Evolutionary conservation across 2,797 vertebrate species (phyloP).

Genomic region (Phalloptychus januarius): DNA sequence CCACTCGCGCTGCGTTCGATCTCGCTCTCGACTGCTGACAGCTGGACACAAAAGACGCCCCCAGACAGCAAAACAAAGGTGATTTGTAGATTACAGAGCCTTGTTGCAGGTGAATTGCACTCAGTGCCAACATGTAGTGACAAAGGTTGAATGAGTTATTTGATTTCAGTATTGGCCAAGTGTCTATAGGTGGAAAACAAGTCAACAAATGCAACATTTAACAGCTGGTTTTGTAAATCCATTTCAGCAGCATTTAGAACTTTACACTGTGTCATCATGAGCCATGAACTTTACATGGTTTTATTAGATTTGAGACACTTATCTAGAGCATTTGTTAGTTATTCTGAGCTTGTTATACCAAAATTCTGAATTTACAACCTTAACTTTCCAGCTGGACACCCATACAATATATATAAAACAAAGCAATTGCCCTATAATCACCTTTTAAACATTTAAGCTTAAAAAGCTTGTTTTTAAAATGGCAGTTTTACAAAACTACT

Average conservation of each 20-base stretch:
- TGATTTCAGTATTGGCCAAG: conserved; percentile 37
- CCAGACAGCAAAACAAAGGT: conserved; percentile 64
- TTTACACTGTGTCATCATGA: conserved; percentile 21
- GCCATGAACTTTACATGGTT: too few species aligned
- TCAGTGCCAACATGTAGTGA: conserved; percentile 32
- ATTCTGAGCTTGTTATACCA: background rate
- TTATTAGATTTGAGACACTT: background rate
- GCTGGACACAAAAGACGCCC: conserved; percentile 57
- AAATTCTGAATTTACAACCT: background rate
- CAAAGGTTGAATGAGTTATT: conserved; percentile 63
- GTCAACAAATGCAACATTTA: conserved; percentile 49
- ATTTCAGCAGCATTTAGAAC: conserved; percentile 13
- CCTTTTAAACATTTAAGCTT: background rate
- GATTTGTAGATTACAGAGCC: conserved; percentile 66
- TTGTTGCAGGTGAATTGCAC: conserved; percentile 52
- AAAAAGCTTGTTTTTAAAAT: background rate
- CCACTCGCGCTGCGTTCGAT: conserved; percentile 41
- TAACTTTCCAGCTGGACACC: background rate
- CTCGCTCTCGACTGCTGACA: conserved; percentile 55
- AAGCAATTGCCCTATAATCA: background rate
- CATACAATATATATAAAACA: background rate
- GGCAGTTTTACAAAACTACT: background rate
- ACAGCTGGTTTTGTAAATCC: conserved; percentile 43
- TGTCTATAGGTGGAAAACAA: conserved; percentile 22
- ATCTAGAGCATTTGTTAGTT: background rate